A percentile compares a stretch with the other conserved stretches of the same genome.
Evolutionary conservation across 30 jellyfish, hydroid and myxozoan genomes (phyloP).

Genomic region (Hydractinia echinata): DNA sequence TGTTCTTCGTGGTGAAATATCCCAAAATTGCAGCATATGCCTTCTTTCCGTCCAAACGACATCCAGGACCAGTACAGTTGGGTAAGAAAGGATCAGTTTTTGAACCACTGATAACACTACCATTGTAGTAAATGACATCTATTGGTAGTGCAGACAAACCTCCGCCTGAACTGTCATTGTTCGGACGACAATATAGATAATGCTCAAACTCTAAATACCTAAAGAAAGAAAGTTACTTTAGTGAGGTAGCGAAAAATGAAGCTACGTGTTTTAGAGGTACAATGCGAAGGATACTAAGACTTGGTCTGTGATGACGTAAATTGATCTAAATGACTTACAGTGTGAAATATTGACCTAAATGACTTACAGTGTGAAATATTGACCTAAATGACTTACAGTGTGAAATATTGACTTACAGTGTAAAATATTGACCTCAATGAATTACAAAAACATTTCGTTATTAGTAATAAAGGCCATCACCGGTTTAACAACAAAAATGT

Average conservation of each 20-base stretch:
- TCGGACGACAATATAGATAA: constrained; percentile 88
- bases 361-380: no score
- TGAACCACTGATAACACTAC: constrained; percentile 15
- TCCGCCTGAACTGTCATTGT: constrained; percentile 66
- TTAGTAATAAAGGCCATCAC: no score
- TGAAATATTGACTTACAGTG: no score
- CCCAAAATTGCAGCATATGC: constrained; percentile 75
- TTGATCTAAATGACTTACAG: no score
- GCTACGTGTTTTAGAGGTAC: no score
- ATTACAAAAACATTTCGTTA: no score
- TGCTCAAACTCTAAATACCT: constrained; percentile 82
- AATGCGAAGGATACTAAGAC: no score
- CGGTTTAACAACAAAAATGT: no score
- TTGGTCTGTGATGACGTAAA: no score
- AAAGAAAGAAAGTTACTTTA: neutral
- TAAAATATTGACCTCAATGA: no score
- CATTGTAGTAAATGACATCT: constrained; percentile 57
- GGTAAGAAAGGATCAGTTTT: constrained; percentile 65
- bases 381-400: no score
- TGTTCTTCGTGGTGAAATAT: constrained; percentile 76
- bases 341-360: no score
- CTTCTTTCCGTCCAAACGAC: constrained; percentile 60
- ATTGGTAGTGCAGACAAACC: constrained; percentile 89
- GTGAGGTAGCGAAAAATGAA: neutral
- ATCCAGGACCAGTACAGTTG: constrained; percentile 20